These are phyloP conservation scores for Lithobates pipiens DNA, from an alignment of 2,797 vertebrate genomes.

Conservation along the genomic window DNA sequence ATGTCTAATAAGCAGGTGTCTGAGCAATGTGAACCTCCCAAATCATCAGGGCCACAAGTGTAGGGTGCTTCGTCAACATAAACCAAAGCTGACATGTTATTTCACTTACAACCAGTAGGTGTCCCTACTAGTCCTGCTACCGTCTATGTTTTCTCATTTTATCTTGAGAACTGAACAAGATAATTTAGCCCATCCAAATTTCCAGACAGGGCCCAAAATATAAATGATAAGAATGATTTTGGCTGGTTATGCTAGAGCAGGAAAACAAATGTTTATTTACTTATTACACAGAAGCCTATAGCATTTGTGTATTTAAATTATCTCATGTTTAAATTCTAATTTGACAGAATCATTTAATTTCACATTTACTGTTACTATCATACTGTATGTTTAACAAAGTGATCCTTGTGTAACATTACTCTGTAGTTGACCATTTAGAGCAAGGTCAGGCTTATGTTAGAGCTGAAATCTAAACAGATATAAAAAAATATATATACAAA, in stretches of 20 bases:
- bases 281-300: not conserved
- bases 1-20: not conserved
- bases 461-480: too few species aligned
- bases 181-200: constrained; percentile 6
- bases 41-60: not conserved
- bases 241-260: not conserved
- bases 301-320: not conserved
- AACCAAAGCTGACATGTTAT: not conserved
- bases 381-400: too few species aligned
- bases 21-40: not conserved
- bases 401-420: too few species aligned
- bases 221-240: not conserved
- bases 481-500: too few species aligned
- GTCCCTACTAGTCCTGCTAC: constrained; percentile 48
- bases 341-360: too few species aligned
- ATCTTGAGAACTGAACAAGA: constrained; percentile 11
- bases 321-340: not conserved
- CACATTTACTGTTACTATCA: too few species aligned
- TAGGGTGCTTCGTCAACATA: not conserved
- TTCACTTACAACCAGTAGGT: constrained; percentile 52
- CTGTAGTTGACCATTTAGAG: too few species aligned
- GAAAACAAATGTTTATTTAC: not conserved
- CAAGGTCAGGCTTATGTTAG: too few species aligned
- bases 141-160: not conserved
- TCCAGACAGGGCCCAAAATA: constrained; percentile 18